A percentile compares a stretch with the other conserved stretches of the same genome.
phyloP scores from a whole-genome alignment of 2,797 vertebrate genomes.

The Podargus strigoides region DNA sequence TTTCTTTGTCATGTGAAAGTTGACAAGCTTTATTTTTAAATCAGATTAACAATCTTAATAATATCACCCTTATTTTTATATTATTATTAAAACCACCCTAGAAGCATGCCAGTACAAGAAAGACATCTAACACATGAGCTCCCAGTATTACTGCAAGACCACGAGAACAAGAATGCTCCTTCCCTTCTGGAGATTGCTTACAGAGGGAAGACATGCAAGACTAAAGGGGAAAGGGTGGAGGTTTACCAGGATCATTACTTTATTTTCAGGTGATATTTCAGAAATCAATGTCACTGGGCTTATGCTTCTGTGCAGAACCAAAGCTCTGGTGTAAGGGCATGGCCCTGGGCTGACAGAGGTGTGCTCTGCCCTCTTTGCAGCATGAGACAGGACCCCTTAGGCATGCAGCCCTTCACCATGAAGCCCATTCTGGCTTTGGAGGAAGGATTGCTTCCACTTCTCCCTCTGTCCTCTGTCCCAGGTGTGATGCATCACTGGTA shows the following conservation, averaged over 20 bases:
- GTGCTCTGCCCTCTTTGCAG: background rate
- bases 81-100: background rate
- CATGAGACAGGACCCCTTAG: background rate
- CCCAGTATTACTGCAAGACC: constrained; percentile 9
- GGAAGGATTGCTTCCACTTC: background rate
- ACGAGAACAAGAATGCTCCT: background rate
- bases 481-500: background rate
- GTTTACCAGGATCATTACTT: background rate
- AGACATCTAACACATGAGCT: background rate
- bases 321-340: background rate
- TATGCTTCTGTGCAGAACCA: background rate
- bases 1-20: constrained; percentile 53
- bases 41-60: constrained; percentile 58
- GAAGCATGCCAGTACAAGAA: constrained; percentile 66
- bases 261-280: background rate
- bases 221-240: background rate
- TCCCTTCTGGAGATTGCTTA: background rate
- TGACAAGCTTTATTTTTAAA: constrained; percentile 65
- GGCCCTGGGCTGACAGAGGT: background rate
- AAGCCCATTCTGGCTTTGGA: background rate
- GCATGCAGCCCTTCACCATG: background rate
- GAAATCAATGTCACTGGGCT: background rate
- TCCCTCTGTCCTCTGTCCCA: background rate
- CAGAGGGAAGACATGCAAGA: background rate
- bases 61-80: background rate